Base-by-base conservation (phyloP, 2,888 invertebrate species). In the Allolobophora icterica region DNA sequence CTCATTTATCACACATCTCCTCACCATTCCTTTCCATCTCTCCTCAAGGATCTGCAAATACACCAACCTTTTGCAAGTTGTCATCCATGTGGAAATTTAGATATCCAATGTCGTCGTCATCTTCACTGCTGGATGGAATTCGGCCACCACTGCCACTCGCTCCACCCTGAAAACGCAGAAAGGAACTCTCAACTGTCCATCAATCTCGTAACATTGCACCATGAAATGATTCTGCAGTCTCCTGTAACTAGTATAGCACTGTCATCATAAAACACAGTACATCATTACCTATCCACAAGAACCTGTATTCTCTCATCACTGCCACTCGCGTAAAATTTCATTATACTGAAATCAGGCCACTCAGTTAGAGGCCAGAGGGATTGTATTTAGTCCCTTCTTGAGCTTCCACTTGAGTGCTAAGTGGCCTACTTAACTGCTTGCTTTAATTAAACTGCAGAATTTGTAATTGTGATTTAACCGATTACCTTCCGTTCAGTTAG, bases 61-160 rank as follows among this genome's bases (percentile, higher is more conserved):
- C 71, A 89, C 35, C 19, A 89, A 96, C 96, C 95, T 96, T 96
- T 93, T 96, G 96, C 94, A 96, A 94, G 92, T 96, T 95, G 89
- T 95, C 95, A 45, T 96, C 96, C 93, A 96, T 96, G 33, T 96
- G 95, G 94, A 96, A 96, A 91, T 96, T 95, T 94, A 96, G 95
- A 94, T 96, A 96, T 92, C 95, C 95, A 93, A 96, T 96, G 92
- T 96, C 96, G 91, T 96, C 96, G 92, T 96, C 96, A 93, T 96
- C 96, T 92, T 96, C 96, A 90, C 96, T 95, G 92, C 95, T 95
- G 8, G 95, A 95, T 90, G 95, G 95, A 15, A 89, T 34, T 33
- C 90, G n/a, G 2, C 38, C 40, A 33, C 90, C 84, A 30, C 90
- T 84, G 33, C 40, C 15, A 42, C 87, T 52, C 30, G 40, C 34